Evolutionary conservation across 2,797 vertebrate species (phyloP), one percentile per base, ranked within the genome.

Genomic region (Loris lydekkerianus): DNA sequence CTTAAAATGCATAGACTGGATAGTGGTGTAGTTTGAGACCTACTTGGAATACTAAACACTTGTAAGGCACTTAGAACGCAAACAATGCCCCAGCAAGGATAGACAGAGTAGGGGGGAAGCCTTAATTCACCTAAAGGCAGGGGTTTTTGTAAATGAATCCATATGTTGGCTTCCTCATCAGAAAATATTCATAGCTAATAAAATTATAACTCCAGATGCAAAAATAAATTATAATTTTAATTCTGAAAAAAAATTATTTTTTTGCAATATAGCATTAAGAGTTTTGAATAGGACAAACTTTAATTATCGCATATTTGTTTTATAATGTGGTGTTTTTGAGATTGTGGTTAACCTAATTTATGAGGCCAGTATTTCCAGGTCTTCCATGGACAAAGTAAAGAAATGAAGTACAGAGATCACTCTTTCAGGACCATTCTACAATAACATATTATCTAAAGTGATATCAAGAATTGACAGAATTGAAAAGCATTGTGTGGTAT

Each of bases 391-490:
- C 85, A 96, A 94, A 93, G 17, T 53, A 89, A 97, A 97, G 84
- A 96, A 89, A 0, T 95, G 65, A 97, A 40, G 25, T 91, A 46
- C 0, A 65, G 60, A 80, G 67, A 92, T 91, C 76, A 89, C 77
- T 25, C 90, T 95, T 85, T 92, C 37, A 37, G 84, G 72, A 82
- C 5, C 40, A 63, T n/a, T 83, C 61, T 37, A 83, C 25, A 96
- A n/a, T 53, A 94, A 67, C 23, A 23, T 49, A 84, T 46, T 43
- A 96, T 60, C 34, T 46, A 97, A 91, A 60, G 37, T 82, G 82
- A 91, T 86, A 96, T 95, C 91, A 81, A 96, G 25, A 97, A 69
- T 23, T 96, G 91, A 96, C 86, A 58, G 77, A 97, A 96, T 15
- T 31, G 23, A 97, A 95, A 97, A 92, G 49, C 69, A 90, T 34